Base-by-base conservation (phyloP, 2,888 invertebrate species). In the Protodeltote pygarga region DNA sequence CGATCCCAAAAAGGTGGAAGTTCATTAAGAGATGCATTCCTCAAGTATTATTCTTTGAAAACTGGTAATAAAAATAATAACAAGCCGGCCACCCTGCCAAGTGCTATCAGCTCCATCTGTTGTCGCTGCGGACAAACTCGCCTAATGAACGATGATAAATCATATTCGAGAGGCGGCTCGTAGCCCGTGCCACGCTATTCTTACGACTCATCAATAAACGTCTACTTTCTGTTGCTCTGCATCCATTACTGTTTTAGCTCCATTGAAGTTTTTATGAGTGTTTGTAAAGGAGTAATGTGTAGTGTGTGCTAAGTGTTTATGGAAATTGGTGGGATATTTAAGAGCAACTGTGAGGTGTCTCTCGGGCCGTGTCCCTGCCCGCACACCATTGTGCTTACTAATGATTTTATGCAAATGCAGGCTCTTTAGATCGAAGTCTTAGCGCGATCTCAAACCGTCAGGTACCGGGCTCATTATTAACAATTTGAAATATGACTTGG, bases 91-190 rank as follows among this genome's bases (percentile, higher is more conserved):
- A 92, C 92, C 92, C 92, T 91, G 92, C 89, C 89, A 91, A 91
- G 91, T 91, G 89, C 87, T 92, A 92, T 92, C 92, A 89, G 91
- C 91, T 87, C 91, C 91, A 92, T 92, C 91, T 92, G 91, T 92
- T 92, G 91, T 91, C 91, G 91, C 81, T 87, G 89, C 89, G 91
- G 91, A 92, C 91, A 92, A 92, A 92, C 91, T 92, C 91, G 85
- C 88, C 89, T 92, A 92, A 92, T 92, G 91, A 92, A 92, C 91
- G 91, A 92, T 92, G 91, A 92, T 92, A 91, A 92, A 92, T 92
- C 92, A 92, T 92, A 92, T 91, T 92, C 91, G 91, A 92, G 89
- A 90, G 88, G 87, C 87, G 84, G 87, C 88, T 86, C 78, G 80
- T 75, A 74, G 77, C 81, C 79, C 73, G 75, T 75, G 78, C 82